Evolutionary conservation across 2,797 vertebrate species (phyloP).

Genomic region (Echeneis naucrates): DNA sequence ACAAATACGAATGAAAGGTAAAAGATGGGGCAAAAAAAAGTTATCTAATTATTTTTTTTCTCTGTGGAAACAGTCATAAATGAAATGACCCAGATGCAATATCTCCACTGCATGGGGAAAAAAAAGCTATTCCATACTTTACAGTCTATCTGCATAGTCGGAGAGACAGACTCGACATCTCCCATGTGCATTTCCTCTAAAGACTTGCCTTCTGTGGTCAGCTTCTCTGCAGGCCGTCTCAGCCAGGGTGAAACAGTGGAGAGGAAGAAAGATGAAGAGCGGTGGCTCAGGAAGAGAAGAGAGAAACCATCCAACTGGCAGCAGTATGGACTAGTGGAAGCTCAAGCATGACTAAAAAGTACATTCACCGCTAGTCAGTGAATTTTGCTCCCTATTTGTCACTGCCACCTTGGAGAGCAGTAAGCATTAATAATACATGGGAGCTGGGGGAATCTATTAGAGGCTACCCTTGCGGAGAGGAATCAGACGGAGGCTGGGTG

Average conservation of each 20-base stretch:
- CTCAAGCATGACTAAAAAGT: slow-evolving; percentile 99
- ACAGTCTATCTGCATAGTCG: too few relatives aligned
- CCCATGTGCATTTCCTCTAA: slow-evolving; percentile 9
- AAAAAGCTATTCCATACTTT: not conserved
- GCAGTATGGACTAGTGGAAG: slow-evolving; percentile 92
- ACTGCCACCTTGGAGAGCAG: slow-evolving; percentile 96
- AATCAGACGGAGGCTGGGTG: slow-evolving; percentile 88
- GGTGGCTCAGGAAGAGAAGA: slow-evolving; percentile 56
- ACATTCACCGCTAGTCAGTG: slow-evolving; percentile 97
- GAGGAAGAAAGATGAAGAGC: slow-evolving; percentile 52
- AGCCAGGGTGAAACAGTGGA: slow-evolving; percentile 44
- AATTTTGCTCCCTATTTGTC: slow-evolving; percentile 98
- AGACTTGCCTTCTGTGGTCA: slow-evolving; percentile 43
- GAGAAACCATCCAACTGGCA: slow-evolving; percentile 88
- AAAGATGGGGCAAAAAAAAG: not conserved
- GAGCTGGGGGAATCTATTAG: slow-evolving; percentile 96
- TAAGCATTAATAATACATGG: slow-evolving; percentile 99
- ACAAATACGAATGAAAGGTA: slow-evolving; percentile 8
- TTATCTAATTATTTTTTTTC: slow-evolving; percentile 3
- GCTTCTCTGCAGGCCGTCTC: slow-evolving; percentile 71
- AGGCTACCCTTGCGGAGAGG: slow-evolving; percentile 93
- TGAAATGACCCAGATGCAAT: not conserved
- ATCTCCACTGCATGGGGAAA: not conserved
- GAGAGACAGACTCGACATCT: too few relatives aligned
- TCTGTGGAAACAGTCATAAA: slow-evolving; percentile 1